phyloP scores from a whole-genome alignment of 2,797 vertebrate genomes.

The Chrysolophus pictus region DNA sequence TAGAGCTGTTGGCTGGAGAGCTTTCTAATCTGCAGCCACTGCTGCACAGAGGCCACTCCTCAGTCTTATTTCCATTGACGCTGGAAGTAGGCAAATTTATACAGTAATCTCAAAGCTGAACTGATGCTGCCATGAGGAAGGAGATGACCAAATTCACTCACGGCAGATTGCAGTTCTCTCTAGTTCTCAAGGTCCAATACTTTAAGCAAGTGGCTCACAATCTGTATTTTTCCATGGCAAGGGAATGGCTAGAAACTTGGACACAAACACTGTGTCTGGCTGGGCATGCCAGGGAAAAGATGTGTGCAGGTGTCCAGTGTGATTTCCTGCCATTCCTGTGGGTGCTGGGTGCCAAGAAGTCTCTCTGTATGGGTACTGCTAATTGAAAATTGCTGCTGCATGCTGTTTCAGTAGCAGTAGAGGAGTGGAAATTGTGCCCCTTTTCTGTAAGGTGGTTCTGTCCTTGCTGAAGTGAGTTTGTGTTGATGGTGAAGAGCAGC shows the following conservation, averaged over 20 bases:
- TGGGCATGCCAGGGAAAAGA: not conserved
- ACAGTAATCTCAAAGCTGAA: not conserved
- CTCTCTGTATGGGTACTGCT: not conserved
- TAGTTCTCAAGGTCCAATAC: not conserved
- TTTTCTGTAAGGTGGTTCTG: not conserved
- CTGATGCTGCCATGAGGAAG: not conserved
- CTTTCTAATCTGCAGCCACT: not conserved
- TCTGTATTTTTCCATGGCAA: not conserved
- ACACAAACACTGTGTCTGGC: not conserved
- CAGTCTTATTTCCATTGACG: not conserved
- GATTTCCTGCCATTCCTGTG: not conserved
- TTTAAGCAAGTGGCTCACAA: not conserved
- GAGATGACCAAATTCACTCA: fast-evolving
- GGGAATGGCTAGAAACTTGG: not conserved
- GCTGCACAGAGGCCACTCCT: not conserved
- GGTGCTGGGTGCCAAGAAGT: not conserved
- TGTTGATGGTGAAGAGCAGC: not conserved
- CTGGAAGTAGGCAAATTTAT: not conserved
- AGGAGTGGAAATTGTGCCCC: not conserved
- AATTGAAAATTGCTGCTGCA: not conserved
- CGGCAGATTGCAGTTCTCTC: not conserved
- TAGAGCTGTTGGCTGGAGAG: not conserved
- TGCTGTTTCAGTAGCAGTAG: not conserved
- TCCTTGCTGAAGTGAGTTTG: not conserved
- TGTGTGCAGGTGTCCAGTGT: not conserved